Evolutionary conservation across 2,113 vertebrate species (phyloP), one percentile per base, ranked within the genome.

Genomic region (Nyctibius bracteatus): DNA sequence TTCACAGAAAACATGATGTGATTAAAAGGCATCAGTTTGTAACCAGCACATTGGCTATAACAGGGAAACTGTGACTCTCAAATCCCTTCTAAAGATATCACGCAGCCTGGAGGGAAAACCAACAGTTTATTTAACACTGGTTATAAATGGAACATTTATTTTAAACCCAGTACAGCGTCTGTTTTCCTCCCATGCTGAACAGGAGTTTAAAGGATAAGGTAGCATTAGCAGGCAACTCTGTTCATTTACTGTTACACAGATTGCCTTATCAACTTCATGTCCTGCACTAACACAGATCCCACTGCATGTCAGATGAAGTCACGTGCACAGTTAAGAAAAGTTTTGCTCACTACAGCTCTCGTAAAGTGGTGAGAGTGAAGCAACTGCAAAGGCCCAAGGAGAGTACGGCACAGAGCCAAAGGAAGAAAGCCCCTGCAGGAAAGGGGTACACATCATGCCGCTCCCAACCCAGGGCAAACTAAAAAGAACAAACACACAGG

Each of bases 41-140:
- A 88, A 61, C 46, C 61, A 84, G 70, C 47, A 81, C 52, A 43
- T 77, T 52, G 51, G 52, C 25, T 86, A 30, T 18, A 68, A 95
- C 4, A 65, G 68, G 82, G 65, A 71, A 79, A 72, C 77, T 66
- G 33, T 82, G 82, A 92, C 83, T 75, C 65, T 43, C 46, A 83
- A 95, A 90, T 94, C 86, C 67, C 72, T 92, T 87, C 67, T 88
- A 19, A 72, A 94, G 86, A 58, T 33, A 72, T 66, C 47, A n/a
- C 9, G 7, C 71, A 75, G 82, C 57, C 91, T 81, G 49, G 57
- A 92, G 80, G 77, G 83, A 88, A 88, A 91, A 90, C 75, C 91
- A 94, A 92, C 80, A 59, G 88, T 81, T 90, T 92, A 91, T 88
- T 93, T 96, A 89, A 74, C 81, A 79, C 71, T 37, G 51, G 91